Evolutionary conservation across 2,113 vertebrate genomes (phyloP), one percentile per base, ranked within the genome.

Genomic region (Rhinogobius similis): DNA sequence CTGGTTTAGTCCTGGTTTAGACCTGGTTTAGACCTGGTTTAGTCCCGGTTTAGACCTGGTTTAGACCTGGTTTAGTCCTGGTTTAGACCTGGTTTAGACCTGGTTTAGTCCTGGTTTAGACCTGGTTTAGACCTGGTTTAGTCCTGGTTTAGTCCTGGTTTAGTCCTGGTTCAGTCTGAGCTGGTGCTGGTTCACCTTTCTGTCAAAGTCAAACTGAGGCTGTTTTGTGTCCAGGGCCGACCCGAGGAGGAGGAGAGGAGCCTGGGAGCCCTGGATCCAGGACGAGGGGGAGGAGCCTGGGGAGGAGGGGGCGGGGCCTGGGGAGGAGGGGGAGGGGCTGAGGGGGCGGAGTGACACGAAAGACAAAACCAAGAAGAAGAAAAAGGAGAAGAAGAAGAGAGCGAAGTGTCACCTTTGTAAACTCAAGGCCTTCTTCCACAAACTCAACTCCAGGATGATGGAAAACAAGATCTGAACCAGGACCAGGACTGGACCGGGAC

Each of bases 211-310:
- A 20, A 46, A 7, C 16, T 48, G 5, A n/a, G n/a, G n/a, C n/a
- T n/a, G 20, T 48, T 48, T 48, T 48, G 5, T 48, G 46, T 18
- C 81, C 0, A 92, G 94, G 0, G 97, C 96, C 63, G 90, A 97
- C 32, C 97, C 97, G 0, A 90, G 90, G 78, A 90, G 87, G 72
- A 94, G 96, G 0, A 93, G 92, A 0, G 95, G 96, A 0, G 96
- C 95, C 43, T 99, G 97, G 97, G 94, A 93, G 0, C 96, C 97
- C 2, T 98, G 96, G 97, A 95, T 94, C 39, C 91, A 90, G 0
- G 94, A 95, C 0, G 81, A 84, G 0, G 93, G 94, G 95, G 0
- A 88, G 82, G 18, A 82, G 84, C 0, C 93, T 78, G 0, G 77
- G 94, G 0, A 93, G 93, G 62, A 87, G 79, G 0, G 79, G 79